Evolutionary conservation across 2,797 vertebrate genomes (phyloP), one percentile per base, ranked within the genome.

Genomic region (Peromyscus aztecus): DNA sequence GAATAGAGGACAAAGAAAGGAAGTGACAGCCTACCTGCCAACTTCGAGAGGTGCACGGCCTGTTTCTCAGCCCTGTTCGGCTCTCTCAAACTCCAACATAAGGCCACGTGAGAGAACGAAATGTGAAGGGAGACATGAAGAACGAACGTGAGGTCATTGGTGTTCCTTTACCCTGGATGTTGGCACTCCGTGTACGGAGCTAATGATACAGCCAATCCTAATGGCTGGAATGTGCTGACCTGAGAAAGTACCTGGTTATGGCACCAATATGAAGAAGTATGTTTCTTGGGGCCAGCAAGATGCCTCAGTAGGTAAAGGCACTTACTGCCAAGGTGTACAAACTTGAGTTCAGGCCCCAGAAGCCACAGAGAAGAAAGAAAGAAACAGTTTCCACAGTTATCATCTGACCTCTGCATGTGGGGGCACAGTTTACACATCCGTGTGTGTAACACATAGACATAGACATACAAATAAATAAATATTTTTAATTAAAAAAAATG

Each of bases 61-160:
- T 85, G 14, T 40, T 90, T 90, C 34, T 61, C 76, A 57, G 96
- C 81, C 97, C 98, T 90, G 46, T 89, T 77, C 46, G 34, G 83
- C 40, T 97, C 94, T 97, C 89, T 86, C 95, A 97, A 96, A 97
- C 97, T 83, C 91, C 55, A 89, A 90, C 19, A 90, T 46, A 81
- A 93, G 87, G 96, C 46, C 94, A 49, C 94, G 57, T 97, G 90
- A 92, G 46, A 88, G 71, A 89, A 86, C 92, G 94, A 86, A 69
- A 43, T 12, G 1, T 61, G 49, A 90, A 7, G 16, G 61, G 43
- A 76, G 7, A 19, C 17, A 59, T 19, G 57, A 49, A 49, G 55
- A 16, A 90, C 77, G 75, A 87, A 5, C 0, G 1, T 31, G 17
- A 75, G 46, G 43, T 78, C 43, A 83, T 11, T 34, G 55, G 3